Conservation (phyloP, 2,888 invertebrate genomes). For the Spilosoma lubricipeda region DNA sequence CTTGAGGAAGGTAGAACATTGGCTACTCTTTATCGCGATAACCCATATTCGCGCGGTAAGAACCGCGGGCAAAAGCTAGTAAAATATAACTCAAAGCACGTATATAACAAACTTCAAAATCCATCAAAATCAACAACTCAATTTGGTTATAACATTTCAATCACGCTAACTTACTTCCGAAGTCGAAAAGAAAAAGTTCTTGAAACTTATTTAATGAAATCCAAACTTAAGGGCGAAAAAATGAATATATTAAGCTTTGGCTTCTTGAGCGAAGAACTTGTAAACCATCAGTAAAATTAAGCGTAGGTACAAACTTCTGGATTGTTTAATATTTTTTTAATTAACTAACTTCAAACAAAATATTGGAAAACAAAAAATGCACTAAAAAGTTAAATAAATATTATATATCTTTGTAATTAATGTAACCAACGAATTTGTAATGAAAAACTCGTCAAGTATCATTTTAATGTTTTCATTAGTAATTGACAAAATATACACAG, state of each 20-base stretch:
- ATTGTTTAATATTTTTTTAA: background rate
- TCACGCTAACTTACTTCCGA: conserved; percentile 17
- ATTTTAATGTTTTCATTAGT: background rate
- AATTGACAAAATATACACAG: background rate
- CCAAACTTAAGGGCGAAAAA: conserved; percentile 32
- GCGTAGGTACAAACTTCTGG: background rate
- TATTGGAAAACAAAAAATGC: too few species aligned
- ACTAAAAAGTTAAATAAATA: too few species aligned
- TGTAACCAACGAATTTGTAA: too few species aligned
- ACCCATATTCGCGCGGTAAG: too few species aligned
- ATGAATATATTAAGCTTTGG: conserved; percentile 29
- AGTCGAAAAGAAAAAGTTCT: conserved; percentile 34
- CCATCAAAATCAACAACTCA: conserved; percentile 24
- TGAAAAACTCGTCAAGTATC: too few species aligned
- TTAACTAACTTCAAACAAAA: too few species aligned
- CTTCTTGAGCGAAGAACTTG: conserved; percentile 11
- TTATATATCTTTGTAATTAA: too few species aligned
- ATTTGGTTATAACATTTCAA: conserved; percentile 24
- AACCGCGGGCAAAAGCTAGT: background rate
- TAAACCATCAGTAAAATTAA: conserved; percentile 5
- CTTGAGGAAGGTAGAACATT: too few species aligned
- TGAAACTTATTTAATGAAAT: conserved; percentile 47
- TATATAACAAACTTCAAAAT: background rate
- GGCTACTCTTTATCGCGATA: too few species aligned
- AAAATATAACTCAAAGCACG: background rate